Evolutionary conservation across 2,888 invertebrate genomes (phyloP).

Genomic region (Dioctria rufipes): DNA sequence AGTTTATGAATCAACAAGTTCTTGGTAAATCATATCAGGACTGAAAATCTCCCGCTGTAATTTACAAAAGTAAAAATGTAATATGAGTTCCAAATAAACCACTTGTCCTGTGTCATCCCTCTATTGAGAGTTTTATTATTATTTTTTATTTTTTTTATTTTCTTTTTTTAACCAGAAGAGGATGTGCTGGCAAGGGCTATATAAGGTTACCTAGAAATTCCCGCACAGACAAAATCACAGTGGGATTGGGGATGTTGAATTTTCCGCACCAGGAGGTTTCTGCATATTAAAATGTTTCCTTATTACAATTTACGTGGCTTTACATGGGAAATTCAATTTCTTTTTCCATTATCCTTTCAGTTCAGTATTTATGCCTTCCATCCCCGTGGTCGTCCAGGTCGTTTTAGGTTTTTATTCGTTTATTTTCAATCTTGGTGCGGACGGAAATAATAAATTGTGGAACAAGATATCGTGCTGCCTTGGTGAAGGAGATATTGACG

Average conservation of each 20-base stretch:
- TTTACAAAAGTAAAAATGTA: conserved; percentile 40
- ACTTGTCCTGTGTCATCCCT: conserved; percentile 34
- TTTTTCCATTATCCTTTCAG: conserved; percentile 52
- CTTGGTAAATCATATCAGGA: too few species aligned
- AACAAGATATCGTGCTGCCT: neutral
- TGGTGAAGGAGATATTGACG: conserved; percentile 20
- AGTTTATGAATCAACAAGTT: conserved; percentile 27
- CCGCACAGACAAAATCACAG: neutral
- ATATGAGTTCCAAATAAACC: conserved; percentile 41
- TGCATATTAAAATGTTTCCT: conserved; percentile 52
- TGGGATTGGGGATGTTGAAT: conserved; percentile 31
- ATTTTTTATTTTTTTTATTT: too few species aligned
- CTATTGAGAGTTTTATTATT: conserved; percentile 12
- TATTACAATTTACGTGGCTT: conserved; percentile 52
- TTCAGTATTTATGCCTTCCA: conserved; percentile 47
- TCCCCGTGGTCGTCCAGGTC: conserved; percentile 27
- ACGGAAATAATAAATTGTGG: conserved; percentile 41
- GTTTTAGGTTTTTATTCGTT: conserved; percentile 36
- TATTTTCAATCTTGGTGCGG: conserved; percentile 21
- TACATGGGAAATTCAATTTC: conserved; percentile 48
- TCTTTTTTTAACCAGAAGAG: conserved; percentile 2
- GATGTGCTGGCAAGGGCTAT: neutral
- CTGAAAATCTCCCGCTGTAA: neutral
- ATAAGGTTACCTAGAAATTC: conserved; percentile 30
- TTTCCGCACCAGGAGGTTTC: conserved; percentile 47